Evolutionary conservation across 1,140 invertebrate genomes (phyloP), one percentile per base, ranked within the genome.

Genomic region (Penaeus japonicus): DNA sequence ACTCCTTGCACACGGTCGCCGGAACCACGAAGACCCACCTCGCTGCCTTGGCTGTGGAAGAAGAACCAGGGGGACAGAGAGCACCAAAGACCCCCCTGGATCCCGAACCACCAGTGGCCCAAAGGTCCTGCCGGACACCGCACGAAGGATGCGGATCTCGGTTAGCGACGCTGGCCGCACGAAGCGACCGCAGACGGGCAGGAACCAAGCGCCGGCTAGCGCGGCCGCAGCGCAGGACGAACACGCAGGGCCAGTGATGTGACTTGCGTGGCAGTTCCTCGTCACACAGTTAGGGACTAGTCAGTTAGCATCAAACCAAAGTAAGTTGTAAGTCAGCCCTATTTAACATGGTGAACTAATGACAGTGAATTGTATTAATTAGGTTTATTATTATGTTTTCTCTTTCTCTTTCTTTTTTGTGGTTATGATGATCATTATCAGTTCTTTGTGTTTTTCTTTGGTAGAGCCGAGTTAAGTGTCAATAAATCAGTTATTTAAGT

Each of bases 241-340:
- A 35, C 27, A 53, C 39, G 81, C 30, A 35, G 30, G 17, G 81
- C 30, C 59, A 20, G 83, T 35, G 24, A 7, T 35, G 57, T 59
- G 77, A 77, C 85, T 65, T 54, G 78, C 39, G 77, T n/a, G 70
- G 77, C 59, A 82, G 85, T 81, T 87, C 78, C 78, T 87, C 85
- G 85, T 82, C 79, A 81, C 62, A 75, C 78, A 65, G 78, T 87
- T 81, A 82, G 85, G 85, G 85, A 87, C 85, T 87, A 87, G 85
- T 87, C 85, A 87, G 32, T 81, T 87, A 87, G 85, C 85, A 87
- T 87, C 85, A 53, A 81, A 87, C 85, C 85, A 87, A 87, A 87
- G 85, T 87, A 87, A 87, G 70, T 81, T 81, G 70, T 87, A 87
- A 87, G 85, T 87, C 85, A 87, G 39, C 73, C 59, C 39, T 87